phyloP scores from a whole-genome alignment of 2,113 vertebrate species.

The Oreochromis tanganicae region DNA sequence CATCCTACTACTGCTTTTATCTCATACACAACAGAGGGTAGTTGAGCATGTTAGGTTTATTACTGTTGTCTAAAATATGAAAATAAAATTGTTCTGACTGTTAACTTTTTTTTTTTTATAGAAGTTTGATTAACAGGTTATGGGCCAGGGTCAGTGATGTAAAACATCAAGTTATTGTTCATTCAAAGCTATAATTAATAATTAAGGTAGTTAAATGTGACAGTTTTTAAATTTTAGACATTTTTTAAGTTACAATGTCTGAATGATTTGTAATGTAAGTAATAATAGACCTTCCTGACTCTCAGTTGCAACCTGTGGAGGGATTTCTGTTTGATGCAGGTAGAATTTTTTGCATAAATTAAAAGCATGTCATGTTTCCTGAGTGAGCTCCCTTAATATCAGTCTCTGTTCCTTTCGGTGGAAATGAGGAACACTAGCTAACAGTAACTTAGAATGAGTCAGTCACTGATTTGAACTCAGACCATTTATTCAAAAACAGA shows the following conservation, averaged over 20 bases:
- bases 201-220: neutral
- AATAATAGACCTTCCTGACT: neutral
- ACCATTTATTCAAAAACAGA: neutral
- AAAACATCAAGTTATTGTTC: neutral
- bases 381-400: neutral
- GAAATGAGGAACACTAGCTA: neutral
- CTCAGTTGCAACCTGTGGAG: neutral
- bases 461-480: neutral
- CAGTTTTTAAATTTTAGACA: neutral
- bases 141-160: neutral
- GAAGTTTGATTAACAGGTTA: neutral
- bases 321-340: neutral
- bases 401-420: neutral
- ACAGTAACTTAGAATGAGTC: neutral
- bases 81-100: neutral
- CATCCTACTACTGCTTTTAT: neutral
- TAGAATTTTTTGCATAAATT: neutral
- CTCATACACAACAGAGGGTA: neutral
- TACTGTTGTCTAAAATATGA: neutral
- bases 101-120: neutral
- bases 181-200: neutral
- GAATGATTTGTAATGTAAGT: neutral
- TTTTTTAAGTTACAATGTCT: neutral
- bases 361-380: neutral
- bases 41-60: rapidly evolving